Evolutionary conservation across 2,888 invertebrate genomes (phyloP).

Genomic region (Onthophagus sagittarius): DNA sequence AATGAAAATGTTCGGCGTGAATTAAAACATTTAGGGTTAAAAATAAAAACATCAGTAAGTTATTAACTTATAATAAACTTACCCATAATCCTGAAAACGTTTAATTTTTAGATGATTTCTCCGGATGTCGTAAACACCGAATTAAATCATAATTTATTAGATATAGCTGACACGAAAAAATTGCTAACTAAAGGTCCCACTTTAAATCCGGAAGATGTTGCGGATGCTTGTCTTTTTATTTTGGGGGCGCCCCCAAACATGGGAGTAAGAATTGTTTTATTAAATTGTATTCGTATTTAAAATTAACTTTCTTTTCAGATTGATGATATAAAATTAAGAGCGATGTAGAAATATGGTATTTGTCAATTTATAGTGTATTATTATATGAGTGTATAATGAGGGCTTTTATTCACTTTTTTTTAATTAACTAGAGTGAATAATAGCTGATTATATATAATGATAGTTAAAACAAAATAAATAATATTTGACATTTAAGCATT

Average conservation of each 20-base stretch:
- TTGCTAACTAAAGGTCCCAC: not conserved
- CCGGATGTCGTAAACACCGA: constrained; percentile 10
- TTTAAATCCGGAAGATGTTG: constrained; percentile 22
- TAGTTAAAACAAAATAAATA: no score
- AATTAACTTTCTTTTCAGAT: not conserved
- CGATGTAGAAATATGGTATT: not conserved
- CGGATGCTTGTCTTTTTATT: constrained; percentile 23
- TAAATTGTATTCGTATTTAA: not conserved
- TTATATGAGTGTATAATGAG: no score
- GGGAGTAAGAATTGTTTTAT: constrained; percentile 14
- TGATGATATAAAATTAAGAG: not conserved
- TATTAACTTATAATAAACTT: not conserved
- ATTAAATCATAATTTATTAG: constrained; percentile 12
- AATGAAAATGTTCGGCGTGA: constrained; percentile 20
- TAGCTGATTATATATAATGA: no score
- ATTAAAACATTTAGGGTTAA: constrained; percentile 11
- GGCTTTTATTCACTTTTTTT: no score
- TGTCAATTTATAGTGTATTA: no score
- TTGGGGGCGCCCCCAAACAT: constrained; percentile 25
- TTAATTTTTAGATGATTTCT: constrained; percentile 15
- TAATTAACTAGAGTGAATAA: no score
- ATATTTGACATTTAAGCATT: no score
- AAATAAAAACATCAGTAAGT: constrained; percentile 19
- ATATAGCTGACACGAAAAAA: not conserved
- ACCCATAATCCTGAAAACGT: not conserved